Evolutionary conservation across 2,888 invertebrate species (phyloP).

Genomic region (Papilio gigon): DNA sequence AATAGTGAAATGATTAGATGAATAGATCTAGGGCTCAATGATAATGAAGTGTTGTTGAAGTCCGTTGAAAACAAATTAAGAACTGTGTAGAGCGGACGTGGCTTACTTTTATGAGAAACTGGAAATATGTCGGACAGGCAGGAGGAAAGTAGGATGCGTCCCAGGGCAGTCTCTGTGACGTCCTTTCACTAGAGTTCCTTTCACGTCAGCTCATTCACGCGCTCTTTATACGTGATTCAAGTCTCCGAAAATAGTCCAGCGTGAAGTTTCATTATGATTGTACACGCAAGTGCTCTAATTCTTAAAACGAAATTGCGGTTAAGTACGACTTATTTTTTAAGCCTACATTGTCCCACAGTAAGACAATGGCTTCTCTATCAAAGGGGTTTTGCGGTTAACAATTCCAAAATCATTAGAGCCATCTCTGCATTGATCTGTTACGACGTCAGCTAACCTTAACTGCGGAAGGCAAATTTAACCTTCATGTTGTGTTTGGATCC

Average conservation of each 20-base stretch:
- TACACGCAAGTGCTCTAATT: constrained; percentile 28
- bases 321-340: background rate
- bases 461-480: too few species aligned
- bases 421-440: too few species aligned
- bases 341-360: too few species aligned
- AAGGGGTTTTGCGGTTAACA: too few species aligned
- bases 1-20: background rate
- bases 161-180: constrained; percentile 43
- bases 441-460: too few species aligned
- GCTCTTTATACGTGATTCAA: constrained; percentile 32
- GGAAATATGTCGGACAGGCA: constrained; percentile 37
- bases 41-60: background rate
- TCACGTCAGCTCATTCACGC: constrained; percentile 43
- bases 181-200: constrained; percentile 42
- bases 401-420: too few species aligned
- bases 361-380: too few species aligned
- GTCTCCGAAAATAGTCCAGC: constrained; percentile 35
- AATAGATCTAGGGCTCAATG: background rate
- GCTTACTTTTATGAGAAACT: constrained; percentile 22
- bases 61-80: constrained; percentile 8
- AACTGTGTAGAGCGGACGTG: background rate
- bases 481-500: too few species aligned
- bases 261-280: constrained; percentile 25
- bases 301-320: background rate
- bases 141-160: constrained; percentile 43